Base-by-base conservation (phyloP, 2,888 invertebrate species). In the Galerucella nymphaeae region DNA sequence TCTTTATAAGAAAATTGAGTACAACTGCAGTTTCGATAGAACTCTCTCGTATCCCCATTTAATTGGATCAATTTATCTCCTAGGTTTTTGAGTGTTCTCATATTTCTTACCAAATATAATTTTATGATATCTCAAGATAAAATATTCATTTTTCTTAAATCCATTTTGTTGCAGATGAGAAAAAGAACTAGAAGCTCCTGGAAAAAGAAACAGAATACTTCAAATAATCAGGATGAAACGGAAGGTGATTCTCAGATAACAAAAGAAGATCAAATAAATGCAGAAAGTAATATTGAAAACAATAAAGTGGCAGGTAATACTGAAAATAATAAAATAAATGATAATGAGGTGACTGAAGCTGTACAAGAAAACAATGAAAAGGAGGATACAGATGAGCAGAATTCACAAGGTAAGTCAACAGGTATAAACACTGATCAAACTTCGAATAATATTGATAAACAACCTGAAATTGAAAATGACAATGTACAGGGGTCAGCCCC, bases 401-500 rank as follows among this genome's bases (percentile, higher is more conserved):
- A 80, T 79, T 82, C 80, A 81, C 86, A 86, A 87, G 87, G 87
- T 87, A 87, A 87, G 87, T 87, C 85, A 84, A 86, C 85, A 85
- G 84, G 83, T 85, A 85, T 85, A 85, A 81, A 86, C 82, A 81
- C 81, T 78, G 83, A 84, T 79, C 81, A 82, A 80, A 78, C 81
- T 79, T 79, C 81, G 79, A 79, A 79, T 79, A 79, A 80, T 79
- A 81, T 79, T 80, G 82, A 83, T 62, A 62, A 42, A 42, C 41
- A 62, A 77, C 77, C 79, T 78, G 82, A 85, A 81, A 83, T 80
- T 80, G 81, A 84, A 84, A 83, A 81, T 85, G 84, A 84, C 83
- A 85, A 85, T 86, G 84, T 83, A 83, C 86, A 86, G 86, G 85
- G 84, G 86, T 85, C 84, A 81, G 80, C 83, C 84, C 83, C 84